Evolutionary conservation across 2,888 invertebrate species (phyloP).

Genomic region (Schizaphis graminum): DNA sequence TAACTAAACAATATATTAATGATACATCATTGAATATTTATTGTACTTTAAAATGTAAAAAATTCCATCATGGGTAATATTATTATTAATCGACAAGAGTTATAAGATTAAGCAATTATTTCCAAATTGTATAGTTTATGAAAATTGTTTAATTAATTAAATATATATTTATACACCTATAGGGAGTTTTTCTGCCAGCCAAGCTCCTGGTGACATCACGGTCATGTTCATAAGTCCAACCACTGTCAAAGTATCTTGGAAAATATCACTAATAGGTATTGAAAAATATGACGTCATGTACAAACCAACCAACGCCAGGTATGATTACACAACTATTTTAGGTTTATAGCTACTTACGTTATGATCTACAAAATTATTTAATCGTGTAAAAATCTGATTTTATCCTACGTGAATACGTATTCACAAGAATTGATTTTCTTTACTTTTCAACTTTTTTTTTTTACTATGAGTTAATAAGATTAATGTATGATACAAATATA

Average conservation of each 20-base stretch:
- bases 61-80: no score
- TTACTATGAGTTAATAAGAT: not conserved
- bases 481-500: no score
- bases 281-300: slow-evolving; percentile 93
- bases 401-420: not conserved
- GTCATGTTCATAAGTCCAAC: slow-evolving; percentile 89
- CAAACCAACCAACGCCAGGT: slow-evolving; percentile 93
- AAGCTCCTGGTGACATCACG: slow-evolving; percentile 89
- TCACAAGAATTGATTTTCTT: not conserved
- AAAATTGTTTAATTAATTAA: not conserved
- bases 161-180: not conserved
- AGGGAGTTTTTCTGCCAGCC: slow-evolving; percentile 75
- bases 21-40: not conserved
- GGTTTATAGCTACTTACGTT: not conserved
- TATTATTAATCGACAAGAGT: not conserved
- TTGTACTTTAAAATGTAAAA: not conserved
- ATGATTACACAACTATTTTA: slow-evolving; percentile 71
- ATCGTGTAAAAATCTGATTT: not conserved
- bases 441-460: not conserved
- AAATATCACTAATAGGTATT: slow-evolving; percentile 78
- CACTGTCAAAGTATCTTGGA: slow-evolving; percentile 89
- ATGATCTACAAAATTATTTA: not conserved
- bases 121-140: not conserved
- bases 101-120: not conserved
- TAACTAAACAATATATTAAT: not conserved